Conservation (phyloP, 2,113 vertebrate species). For the Pristiophorus japonicus region DNA sequence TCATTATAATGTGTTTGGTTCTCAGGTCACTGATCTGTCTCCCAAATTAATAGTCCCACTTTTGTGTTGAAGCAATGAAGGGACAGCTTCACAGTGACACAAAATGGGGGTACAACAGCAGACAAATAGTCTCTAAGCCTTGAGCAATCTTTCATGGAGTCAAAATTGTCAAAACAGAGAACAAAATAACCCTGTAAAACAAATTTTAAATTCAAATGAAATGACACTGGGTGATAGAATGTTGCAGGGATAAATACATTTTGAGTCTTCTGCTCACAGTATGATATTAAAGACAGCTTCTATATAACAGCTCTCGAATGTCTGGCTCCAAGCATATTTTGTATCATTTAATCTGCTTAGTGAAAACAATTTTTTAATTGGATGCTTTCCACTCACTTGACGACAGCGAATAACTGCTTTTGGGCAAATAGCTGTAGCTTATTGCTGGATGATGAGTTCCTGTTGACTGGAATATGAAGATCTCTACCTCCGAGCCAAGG, state of each 20-base stretch:
- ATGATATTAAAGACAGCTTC: background rate
- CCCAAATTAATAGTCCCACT: background rate
- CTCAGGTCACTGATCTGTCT: too few relatives aligned
- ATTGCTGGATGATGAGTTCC: background rate
- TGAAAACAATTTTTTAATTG: constrained; percentile 11
- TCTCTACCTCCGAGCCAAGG: too few relatives aligned
- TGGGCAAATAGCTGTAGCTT: background rate
- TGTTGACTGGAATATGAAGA: background rate
- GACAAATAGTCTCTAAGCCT: background rate
- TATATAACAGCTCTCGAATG: background rate
- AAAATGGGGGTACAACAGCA: background rate
- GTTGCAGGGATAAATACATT: background rate
- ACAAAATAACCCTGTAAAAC: background rate
- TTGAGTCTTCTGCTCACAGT: background rate
- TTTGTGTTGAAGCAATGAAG: background rate
- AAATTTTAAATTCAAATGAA: constrained; percentile 16
- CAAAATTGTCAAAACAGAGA: background rate
- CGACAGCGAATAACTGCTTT: background rate
- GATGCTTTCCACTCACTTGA: background rate
- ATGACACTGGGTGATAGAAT: background rate
- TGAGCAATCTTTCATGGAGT: background rate
- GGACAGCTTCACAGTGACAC: background rate
- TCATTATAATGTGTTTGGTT: background rate
- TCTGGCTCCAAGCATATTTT: background rate
- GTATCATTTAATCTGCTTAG: constrained; percentile 19